A percentile compares a stretch with the other conserved stretches of the same genome.
Conservation (phyloP, 2,888 invertebrate species). For the Orthosia incerta region DNA sequence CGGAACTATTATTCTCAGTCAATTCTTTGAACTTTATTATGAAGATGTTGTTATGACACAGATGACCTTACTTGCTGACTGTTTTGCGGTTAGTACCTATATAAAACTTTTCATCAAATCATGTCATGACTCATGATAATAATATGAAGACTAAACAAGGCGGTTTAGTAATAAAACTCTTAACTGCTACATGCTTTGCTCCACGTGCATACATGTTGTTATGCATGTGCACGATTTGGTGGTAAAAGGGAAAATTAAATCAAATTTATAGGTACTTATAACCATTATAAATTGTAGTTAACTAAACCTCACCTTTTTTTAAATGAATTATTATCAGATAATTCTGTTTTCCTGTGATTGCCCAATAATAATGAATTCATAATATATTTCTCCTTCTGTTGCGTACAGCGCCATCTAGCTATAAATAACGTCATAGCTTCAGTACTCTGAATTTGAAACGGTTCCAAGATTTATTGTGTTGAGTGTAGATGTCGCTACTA, state of each 20-base stretch:
- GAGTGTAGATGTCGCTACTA: slow-evolving; percentile 56
- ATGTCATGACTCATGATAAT: slow-evolving; percentile 40
- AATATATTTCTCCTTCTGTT: not conserved
- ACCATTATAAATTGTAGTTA: too few relatives aligned
- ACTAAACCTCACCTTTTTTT: too few relatives aligned
- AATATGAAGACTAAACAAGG: slow-evolving; percentile 11
- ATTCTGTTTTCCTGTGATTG: not conserved
- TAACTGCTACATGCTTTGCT: slow-evolving; percentile 6
- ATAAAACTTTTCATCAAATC: slow-evolving; percentile 33
- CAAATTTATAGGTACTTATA: not conserved
- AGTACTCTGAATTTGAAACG: slow-evolving; percentile 22
- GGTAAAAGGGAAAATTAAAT: not conserved
- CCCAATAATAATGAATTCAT: not conserved
- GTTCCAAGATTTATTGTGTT: slow-evolving; percentile 29
- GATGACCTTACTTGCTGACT: slow-evolving; percentile 45
- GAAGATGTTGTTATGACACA: slow-evolving; percentile 41
- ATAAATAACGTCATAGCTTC: not conserved
- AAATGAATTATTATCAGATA: not conserved
- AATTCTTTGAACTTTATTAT: not conserved
- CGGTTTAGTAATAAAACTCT: slow-evolving; percentile 2
- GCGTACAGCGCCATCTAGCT: slow-evolving; percentile 60
- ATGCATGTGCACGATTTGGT: not conserved
- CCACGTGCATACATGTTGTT: not conserved
- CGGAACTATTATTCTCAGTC: slow-evolving; percentile 6
- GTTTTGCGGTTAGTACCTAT: slow-evolving; percentile 47